Evolutionary conservation across 2,113 vertebrate genomes (phyloP).

Genomic region (Antennarius striatus): DNA sequence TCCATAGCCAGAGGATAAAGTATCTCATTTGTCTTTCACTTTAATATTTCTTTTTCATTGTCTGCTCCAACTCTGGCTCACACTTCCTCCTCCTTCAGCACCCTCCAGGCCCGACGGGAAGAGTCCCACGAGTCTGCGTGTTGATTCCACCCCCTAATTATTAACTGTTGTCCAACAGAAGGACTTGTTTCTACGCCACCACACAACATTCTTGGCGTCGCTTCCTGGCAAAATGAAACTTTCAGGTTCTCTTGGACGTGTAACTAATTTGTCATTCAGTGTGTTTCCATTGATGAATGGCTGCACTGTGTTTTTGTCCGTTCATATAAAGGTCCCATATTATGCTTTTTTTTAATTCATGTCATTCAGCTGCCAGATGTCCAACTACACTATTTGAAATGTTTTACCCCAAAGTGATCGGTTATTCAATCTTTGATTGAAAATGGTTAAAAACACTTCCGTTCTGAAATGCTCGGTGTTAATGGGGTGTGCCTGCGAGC

Average conservation of each 20-base stretch:
- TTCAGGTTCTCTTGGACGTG: slow-evolving; percentile 32
- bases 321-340: no score
- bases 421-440: no score
- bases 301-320: not conserved
- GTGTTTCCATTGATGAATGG: slow-evolving; percentile 10
- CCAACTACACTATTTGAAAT: no score
- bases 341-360: no score
- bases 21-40: not conserved
- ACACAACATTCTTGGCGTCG: slow-evolving; percentile 41
- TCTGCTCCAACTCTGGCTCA: slow-evolving; percentile 23
- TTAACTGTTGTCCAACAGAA: slow-evolving; percentile 35
- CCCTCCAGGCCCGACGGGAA: slow-evolving; percentile 44
- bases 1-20: no score
- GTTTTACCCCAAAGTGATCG: no score
- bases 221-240: slow-evolving; percentile 56
- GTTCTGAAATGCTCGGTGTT: no score
- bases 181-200: slow-evolving; percentile 61
- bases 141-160: slow-evolving; percentile 53
- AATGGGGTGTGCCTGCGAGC: no score
- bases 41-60: slow-evolving; percentile 16
- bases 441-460: no score
- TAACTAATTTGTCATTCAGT: slow-evolving; percentile 34
- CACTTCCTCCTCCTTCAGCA: slow-evolving; percentile 43
- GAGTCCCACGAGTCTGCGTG: slow-evolving; percentile 35
- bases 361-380: no score